A percentile compares a stretch with the other conserved stretches of the same genome.
phyloP scores from a whole-genome alignment of 2,888 invertebrate species.

The Parochlus steinenii region DNA sequence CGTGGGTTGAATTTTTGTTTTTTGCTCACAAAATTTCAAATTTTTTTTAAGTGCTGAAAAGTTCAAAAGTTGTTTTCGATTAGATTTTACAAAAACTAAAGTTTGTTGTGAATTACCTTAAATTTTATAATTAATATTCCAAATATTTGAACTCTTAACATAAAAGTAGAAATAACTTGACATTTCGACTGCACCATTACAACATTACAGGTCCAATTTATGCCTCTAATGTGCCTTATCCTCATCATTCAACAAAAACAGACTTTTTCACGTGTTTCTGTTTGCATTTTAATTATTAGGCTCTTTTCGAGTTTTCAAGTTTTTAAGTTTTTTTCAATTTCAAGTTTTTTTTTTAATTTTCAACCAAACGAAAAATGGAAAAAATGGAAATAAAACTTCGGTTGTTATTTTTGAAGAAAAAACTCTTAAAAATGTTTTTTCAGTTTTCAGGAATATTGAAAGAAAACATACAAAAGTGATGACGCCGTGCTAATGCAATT shows the following conservation, averaged over 20 bases:
- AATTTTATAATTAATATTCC: not conserved
- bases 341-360: not conserved
- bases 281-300: slow-evolving; percentile 7
- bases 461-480: not conserved
- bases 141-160: not conserved
- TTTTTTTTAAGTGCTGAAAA: no score
- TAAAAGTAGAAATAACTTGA: no score
- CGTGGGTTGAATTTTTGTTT: no score
- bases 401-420: no score
- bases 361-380: not conserved
- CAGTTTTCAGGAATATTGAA: no score
- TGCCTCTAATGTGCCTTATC: no score
- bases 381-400: not conserved
- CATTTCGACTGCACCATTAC: no score
- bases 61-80: no score
- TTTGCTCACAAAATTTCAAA: no score
- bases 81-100: not conserved
- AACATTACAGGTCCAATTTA: no score
- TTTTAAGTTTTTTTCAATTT: slow-evolving; percentile 7
- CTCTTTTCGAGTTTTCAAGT: not conserved
- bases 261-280: slow-evolving; percentile 8
- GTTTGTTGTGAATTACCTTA: not conserved
- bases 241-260: not conserved
- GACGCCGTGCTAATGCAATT: slow-evolving; percentile 13
- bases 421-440: no score